Conservation (phyloP, 2,113 vertebrate species). For the Hippolais icterina region DNA sequence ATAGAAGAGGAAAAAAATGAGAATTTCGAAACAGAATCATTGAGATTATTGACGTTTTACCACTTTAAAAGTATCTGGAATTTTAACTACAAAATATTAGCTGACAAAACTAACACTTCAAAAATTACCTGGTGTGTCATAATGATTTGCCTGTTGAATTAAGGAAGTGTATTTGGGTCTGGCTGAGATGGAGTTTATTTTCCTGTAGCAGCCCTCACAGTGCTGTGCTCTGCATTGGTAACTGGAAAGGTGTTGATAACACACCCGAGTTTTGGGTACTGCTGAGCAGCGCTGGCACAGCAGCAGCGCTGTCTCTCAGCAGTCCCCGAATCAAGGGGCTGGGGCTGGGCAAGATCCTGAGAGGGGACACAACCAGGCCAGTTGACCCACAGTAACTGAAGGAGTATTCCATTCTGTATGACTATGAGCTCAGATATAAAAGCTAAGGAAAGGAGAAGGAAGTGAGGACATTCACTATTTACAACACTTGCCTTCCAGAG, state of each 20-base stretch:
- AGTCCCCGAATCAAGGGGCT: background rate
- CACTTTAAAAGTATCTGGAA: background rate
- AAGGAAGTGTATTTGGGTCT: background rate
- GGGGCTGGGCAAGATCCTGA: background rate
- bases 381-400: background rate
- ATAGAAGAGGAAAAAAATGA: background rate
- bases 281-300: background rate
- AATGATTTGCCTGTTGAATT: background rate
- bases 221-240: background rate
- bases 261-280: background rate
- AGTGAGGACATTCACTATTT: background rate
- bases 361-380: background rate
- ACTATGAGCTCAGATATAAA: background rate
- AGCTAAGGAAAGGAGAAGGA: background rate
- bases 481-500: background rate
- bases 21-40: background rate
- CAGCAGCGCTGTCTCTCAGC: accelerated
- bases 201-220: background rate
- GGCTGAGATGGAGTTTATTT: background rate
- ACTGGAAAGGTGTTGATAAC: background rate
- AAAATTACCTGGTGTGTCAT: background rate
- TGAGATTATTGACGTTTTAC: background rate
- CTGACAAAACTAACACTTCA: background rate
- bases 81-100: background rate
- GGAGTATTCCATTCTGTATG: background rate